Conservation (phyloP, 2,888 invertebrate genomes). For the Hemithea aestivaria region DNA sequence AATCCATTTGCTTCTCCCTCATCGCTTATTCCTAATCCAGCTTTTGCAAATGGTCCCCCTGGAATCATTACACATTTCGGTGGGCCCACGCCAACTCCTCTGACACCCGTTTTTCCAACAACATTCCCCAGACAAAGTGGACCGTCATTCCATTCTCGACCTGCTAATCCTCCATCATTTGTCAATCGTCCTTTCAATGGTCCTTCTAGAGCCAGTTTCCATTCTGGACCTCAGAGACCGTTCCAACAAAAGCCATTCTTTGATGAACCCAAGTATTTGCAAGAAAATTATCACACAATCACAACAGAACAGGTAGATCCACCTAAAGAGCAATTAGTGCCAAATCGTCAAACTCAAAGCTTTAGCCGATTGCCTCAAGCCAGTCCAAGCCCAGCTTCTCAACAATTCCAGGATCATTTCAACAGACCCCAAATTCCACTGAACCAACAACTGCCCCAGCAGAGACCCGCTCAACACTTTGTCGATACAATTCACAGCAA, state of each 20-base stretch:
- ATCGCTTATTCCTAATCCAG: slow-evolving; percentile 44
- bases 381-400: slow-evolving; percentile 52
- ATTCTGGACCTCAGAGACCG: slow-evolving; percentile 77
- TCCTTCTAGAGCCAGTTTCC: slow-evolving; percentile 63
- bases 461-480: slow-evolving; percentile 59
- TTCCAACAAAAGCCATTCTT: slow-evolving; percentile 68
- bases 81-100: slow-evolving; percentile 56
- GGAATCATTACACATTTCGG: slow-evolving; percentile 46
- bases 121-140: slow-evolving; percentile 54
- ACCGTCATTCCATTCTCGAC: slow-evolving; percentile 54
- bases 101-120: slow-evolving; percentile 50
- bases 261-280: slow-evolving; percentile 73
- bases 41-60: slow-evolving; percentile 53
- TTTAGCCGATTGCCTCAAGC: slow-evolving; percentile 53
- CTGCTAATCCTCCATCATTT: slow-evolving; percentile 50
- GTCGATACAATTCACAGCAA: slow-evolving; percentile 48
- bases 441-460: slow-evolving; percentile 74
- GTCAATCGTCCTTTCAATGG: slow-evolving; percentile 57
- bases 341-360: slow-evolving; percentile 53
- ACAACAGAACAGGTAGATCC: slow-evolving; percentile 70
- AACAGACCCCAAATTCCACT: slow-evolving; percentile 54
- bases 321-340: slow-evolving; percentile 61
- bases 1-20: slow-evolving; percentile 57
- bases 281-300: slow-evolving; percentile 76
- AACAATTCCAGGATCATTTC: slow-evolving; percentile 58